These are phyloP conservation scores for Apostichopus parvimensis DNA, from an alignment of 35 echinoderm and acorn worm genomes.

Conservation along the genomic window DNA sequence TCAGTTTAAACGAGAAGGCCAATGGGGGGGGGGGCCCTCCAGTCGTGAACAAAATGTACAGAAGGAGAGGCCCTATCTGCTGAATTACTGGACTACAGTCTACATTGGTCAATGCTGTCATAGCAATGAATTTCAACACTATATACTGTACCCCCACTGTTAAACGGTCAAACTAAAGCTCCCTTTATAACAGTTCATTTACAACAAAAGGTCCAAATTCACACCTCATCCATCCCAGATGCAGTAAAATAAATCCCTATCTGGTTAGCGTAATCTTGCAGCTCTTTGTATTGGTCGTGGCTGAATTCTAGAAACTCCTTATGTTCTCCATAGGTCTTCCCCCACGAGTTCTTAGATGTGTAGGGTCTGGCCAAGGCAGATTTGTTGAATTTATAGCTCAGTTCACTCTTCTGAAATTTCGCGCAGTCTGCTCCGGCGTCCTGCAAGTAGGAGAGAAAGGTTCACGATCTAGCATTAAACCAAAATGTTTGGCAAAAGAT, in stretches of 20 bases:
- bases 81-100: neutral
- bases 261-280: slow-evolving; percentile 87
- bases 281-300: slow-evolving; percentile 87
- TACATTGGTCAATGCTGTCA: neutral
- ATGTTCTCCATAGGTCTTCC: slow-evolving; percentile 94
- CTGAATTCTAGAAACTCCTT: slow-evolving; percentile 93
- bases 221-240: slow-evolving; percentile 99
- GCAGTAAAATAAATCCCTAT: slow-evolving; percentile 93
- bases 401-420: slow-evolving; percentile 98
- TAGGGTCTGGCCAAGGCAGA: slow-evolving; percentile 89
- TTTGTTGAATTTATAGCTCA: slow-evolving; percentile 95
- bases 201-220: neutral
- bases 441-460: slow-evolving; percentile 54
- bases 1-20: too few relatives aligned
- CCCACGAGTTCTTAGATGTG: slow-evolving; percentile 82
- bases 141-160: too few relatives aligned
- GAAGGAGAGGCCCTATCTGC: neutral
- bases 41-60: too few relatives aligned
- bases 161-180: too few relatives aligned
- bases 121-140: too few relatives aligned
- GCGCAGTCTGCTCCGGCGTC: slow-evolving; percentile 98
- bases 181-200: too few relatives aligned
- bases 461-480: too few relatives aligned
- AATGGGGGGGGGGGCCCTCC: too few relatives aligned
- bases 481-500: too few relatives aligned